Percentiles rank a stretch among this genome's conserved stretches.
phyloP scores from a whole-genome alignment of 2,797 vertebrate genomes.

The Enteromius afrohamiltoni region DNA sequence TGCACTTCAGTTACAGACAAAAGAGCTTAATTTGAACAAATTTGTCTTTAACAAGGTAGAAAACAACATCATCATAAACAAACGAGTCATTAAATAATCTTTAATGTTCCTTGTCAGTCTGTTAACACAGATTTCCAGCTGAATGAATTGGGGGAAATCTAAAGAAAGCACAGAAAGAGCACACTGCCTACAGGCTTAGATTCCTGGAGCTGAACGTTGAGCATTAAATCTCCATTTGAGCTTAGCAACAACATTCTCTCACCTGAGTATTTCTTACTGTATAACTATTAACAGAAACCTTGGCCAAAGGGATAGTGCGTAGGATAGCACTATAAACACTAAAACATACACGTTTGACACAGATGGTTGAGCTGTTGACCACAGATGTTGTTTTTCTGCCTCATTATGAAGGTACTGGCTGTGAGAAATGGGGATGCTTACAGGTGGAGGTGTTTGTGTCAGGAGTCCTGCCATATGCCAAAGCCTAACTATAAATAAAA shows the following conservation, averaged over 20 bases:
- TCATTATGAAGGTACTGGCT: constrained; percentile 1
- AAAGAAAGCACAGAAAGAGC: neutral
- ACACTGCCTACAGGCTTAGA: neutral
- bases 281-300: constrained; percentile 3
- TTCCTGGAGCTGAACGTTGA: neutral
- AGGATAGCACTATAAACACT: constrained; percentile 9
- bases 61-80: neutral
- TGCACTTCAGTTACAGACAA: neutral
- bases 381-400: neutral
- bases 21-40: neutral
- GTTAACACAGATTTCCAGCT: neutral
- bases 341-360: constrained; percentile 44
- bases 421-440: neutral
- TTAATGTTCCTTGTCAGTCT: neutral
- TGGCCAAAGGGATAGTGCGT: neutral
- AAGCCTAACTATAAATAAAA: neutral
- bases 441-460: neutral
- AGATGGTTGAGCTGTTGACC: neutral
- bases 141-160: neutral
- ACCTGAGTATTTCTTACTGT: neutral
- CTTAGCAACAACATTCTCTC: neutral
- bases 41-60: neutral
- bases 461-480: neutral
- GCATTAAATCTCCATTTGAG: neutral
- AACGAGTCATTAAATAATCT: neutral